Base-by-base conservation (phyloP, 30 jellyfish, hydroid and myxozoan genomes). In the Rhopilema esculentum region DNA sequence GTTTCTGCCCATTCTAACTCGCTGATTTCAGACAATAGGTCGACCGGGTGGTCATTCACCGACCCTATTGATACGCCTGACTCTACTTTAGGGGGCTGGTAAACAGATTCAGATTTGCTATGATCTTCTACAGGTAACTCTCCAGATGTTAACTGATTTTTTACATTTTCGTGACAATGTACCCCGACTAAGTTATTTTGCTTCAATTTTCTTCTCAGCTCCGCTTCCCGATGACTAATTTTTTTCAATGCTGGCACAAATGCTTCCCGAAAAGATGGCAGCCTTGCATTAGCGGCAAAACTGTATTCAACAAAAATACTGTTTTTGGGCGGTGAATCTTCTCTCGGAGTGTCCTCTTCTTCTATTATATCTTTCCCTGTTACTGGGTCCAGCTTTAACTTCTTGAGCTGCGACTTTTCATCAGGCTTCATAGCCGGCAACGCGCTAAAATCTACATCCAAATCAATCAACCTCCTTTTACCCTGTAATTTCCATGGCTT, bases 231-330 rank as follows among this genome's bases (percentile, higher is more conserved):
- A 15, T 75, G 80, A 30, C 74, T 49, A 18, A 84, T 71, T 31
- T 69, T 27, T 68, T 84, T 84, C 53, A 84, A 17, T 8, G 93
- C 93, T 32, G 93, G 93, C 73, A 84, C 93, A 63, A 84, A 84
- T 50, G 93, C 93, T 31, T 84, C 93, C 20, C 93, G 80, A 30
- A 84, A 84, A 40, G 93, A 84, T 64, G 93, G 93, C 73, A 84
- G 83, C 51, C 87, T 79, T 6, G 93, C 93, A 1, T 57, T 48
- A 0, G 88, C 33, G 24, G 70, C 93, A 73, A 84, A 84, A 31
- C 80, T 61, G 80, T 84, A 84, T 50, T 84, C 93, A 22, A 62
- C 93, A 33, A 73, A 64, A 16, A 40, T 27, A 57, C 93, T 68
- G 85, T 84, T 61, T 26, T 66, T 84, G 8, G 93, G 93, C 16